Percentiles rank a stretch among this genome's conserved stretches.
Conservation (phyloP, 2,888 invertebrate genomes). For the Kuschelorhynchus macadamiae region DNA sequence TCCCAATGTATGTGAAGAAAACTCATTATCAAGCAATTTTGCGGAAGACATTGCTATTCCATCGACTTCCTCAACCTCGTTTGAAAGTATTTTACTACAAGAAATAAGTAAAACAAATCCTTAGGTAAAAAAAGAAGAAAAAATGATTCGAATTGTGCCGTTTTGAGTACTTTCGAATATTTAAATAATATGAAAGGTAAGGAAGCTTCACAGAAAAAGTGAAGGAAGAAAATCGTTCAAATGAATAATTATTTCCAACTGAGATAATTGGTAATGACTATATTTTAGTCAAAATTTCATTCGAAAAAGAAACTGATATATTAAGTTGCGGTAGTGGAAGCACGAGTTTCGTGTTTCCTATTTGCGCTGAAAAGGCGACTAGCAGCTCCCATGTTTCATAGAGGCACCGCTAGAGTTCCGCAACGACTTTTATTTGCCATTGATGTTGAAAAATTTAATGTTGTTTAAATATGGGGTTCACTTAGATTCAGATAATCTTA, state of each 20-base stretch:
- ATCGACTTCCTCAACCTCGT: conserved; percentile 24
- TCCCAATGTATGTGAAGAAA: too few species aligned
- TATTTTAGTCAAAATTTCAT: conserved; percentile 30
- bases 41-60: conserved; percentile 13
- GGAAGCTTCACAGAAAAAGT: conserved; percentile 1
- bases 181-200: conserved; percentile 23
- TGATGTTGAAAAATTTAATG: too few species aligned
- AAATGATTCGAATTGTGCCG: conserved; percentile 19
- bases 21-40: background rate
- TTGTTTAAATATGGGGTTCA: too few species aligned
- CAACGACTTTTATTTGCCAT: too few species aligned
- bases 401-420: too few species aligned
- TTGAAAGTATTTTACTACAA: conserved; percentile 26
- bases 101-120: conserved; percentile 26
- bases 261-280: conserved; percentile 23
- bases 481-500: too few species aligned
- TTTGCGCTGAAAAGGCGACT: too few species aligned
- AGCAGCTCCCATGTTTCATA: too few species aligned
- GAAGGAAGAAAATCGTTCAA: conserved; percentile 10
- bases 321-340: conserved; percentile 23
- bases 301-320: conserved; percentile 21
- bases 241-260: conserved; percentile 5
- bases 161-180: conserved; percentile 26
- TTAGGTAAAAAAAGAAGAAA: conserved; percentile 20
- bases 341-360: conserved; percentile 1